A percentile compares a stretch with the other conserved stretches of the same genome.
Evolutionary conservation across 2,797 vertebrate species (phyloP).

Genomic region (Sebastes vulpes): DNA sequence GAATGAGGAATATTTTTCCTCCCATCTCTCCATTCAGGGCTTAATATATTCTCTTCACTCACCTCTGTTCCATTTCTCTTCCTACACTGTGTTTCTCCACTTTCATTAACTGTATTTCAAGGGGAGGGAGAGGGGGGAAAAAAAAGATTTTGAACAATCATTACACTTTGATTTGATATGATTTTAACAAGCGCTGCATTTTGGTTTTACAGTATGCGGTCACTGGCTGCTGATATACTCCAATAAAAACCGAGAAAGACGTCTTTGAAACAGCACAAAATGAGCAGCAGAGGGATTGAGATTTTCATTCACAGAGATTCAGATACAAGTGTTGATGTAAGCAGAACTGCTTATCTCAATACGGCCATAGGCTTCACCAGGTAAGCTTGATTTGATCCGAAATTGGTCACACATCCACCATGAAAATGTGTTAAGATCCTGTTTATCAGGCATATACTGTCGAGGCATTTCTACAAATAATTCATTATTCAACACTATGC

Average conservation of each 20-base stretch:
- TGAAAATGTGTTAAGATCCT: constrained; percentile 41
- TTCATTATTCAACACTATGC: constrained; percentile 42
- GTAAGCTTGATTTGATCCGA: constrained; percentile 45
- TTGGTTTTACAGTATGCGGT: constrained; percentile 26
- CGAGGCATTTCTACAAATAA: constrained; percentile 32
- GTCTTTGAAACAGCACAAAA: constrained; percentile 23
- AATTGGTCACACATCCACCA: constrained; percentile 47
- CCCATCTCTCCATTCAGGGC: constrained; percentile 76
- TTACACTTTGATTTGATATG: constrained; percentile 58
- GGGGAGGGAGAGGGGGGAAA: not conserved
- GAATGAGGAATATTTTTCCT: constrained; percentile 79
- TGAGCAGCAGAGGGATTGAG: not conserved
- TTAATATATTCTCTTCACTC: constrained; percentile 81
- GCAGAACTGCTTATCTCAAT: constrained; percentile 50
- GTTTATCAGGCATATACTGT: constrained; percentile 23
- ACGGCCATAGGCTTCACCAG: constrained; percentile 17
- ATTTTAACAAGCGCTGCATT: constrained; percentile 56
- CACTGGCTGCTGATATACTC: constrained; percentile 5
- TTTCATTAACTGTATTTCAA: constrained; percentile 72
- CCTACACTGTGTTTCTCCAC: constrained; percentile 52
- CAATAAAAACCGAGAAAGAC: not conserved
- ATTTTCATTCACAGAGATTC: constrained; percentile 32
- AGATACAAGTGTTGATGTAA: constrained; percentile 23
- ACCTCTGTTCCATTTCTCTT: constrained; percentile 69
- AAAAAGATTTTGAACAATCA: constrained; percentile 45